Base-by-base conservation (phyloP, 64 coral and sea anemone genomes). In the Montipora foliosa region DNA sequence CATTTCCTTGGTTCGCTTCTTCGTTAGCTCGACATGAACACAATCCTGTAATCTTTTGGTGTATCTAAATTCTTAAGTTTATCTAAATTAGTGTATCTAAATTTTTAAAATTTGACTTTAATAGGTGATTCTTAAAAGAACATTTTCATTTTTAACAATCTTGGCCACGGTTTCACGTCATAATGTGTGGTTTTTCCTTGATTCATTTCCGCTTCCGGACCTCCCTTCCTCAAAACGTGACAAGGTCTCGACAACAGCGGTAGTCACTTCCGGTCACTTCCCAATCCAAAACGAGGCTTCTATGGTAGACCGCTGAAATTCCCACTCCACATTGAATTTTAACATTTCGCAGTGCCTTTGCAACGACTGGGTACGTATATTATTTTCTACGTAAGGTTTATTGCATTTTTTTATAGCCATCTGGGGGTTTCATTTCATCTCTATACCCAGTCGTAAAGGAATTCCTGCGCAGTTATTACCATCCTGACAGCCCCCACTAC, bases 131-230 rank as follows among this genome's bases (percentile, higher is more conserved):
- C 29, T 29, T 1, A 29, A 29, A 29, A 29, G 29, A 29, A 1
- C 29, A 29, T 1, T 37, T 37, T 37, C 37, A 37, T 37, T 37
- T 37, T 37, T 37, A 37, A 37, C 37, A 4, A 57, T 8, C 6
- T 8, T 8, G 11, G 53, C 11, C 53, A 8, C 53, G 53, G 53
- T 0, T 57, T 57, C 53, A 8, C 11, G 53, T 11, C 53, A 57
- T 57, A 57, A 64, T 16, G 14, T 12, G 61, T 64, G 61, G 61
- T 71, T 44, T 84, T 84, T 86, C 62, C 45, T 19, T 70, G 19
- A 51, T 44, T 67, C 82, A 69, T 7, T 50, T 71, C 82, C 66
- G 17, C 67, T 72, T 86, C 82, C 82, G 82, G n/a, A 86, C 68
- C 64, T 45, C 62, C 66, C 62, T 13, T 72, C 66, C 62, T 24